Conservation (phyloP, 2,888 invertebrate genomes). For the Amiota minor region DNA sequence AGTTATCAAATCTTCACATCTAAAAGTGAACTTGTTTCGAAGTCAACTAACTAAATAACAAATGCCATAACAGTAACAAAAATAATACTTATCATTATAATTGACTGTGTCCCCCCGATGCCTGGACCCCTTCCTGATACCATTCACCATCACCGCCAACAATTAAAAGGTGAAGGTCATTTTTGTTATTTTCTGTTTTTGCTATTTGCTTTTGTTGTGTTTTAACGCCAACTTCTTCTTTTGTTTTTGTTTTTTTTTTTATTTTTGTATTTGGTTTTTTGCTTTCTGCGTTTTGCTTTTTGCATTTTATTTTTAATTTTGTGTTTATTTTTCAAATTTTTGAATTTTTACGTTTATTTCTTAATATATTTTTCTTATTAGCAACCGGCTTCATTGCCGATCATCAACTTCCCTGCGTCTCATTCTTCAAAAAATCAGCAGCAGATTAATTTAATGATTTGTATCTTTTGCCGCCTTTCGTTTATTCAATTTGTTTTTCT, state of each 20-base stretch:
- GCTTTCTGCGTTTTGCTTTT: neutral
- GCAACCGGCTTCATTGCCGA: neutral
- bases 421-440: no score
- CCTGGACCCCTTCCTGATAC: neutral
- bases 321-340: neutral
- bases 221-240: neutral
- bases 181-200: neutral
- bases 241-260: neutral
- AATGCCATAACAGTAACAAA: neutral
- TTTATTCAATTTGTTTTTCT: no score
- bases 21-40: neutral
- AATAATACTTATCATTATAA: neutral
- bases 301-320: neutral
- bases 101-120: neutral
- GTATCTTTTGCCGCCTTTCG: no score
- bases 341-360: neutral
- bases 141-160: neutral
- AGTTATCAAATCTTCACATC: no score
- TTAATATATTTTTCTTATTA: constrained; percentile 4
- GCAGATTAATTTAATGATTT: no score
- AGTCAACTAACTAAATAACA: neutral
- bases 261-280: neutral
- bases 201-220: no score
- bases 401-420: no score
- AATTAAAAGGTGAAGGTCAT: constrained; percentile 18